phyloP scores from a whole-genome alignment of 2,888 invertebrate species.

The Lithophane semibrunnea region DNA sequence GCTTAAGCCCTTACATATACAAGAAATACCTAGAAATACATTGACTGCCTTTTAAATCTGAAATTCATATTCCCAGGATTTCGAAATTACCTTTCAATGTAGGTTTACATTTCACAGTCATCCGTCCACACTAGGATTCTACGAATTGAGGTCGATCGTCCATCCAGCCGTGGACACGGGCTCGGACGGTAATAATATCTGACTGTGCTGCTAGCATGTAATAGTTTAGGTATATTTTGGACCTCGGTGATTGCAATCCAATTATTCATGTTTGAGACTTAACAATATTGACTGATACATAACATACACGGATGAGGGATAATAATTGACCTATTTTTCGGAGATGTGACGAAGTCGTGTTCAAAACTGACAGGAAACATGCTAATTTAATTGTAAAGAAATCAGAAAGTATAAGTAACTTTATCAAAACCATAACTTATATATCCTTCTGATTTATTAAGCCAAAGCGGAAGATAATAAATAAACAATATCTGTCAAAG shows the following conservation, averaged over 20 bases:
- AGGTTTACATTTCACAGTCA: conserved; percentile 13
- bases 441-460: conserved; percentile 7
- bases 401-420: neutral
- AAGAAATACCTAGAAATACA: neutral
- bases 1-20: neutral
- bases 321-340: neutral
- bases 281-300: neutral
- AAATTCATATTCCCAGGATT: conserved; percentile 1
- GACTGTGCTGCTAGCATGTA: conserved; percentile 9
- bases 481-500: conserved; percentile 22
- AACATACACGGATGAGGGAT: neutral
- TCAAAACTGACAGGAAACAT: neutral
- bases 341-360: neutral
- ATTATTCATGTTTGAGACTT: conserved; percentile 21
- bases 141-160: conserved; percentile 39
- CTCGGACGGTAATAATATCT: conserved; percentile 30
- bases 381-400: neutral
- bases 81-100: conserved; percentile 8
- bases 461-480: conserved; percentile 15
- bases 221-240: conserved; percentile 18
- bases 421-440: conserved; percentile 1
- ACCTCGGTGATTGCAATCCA: conserved; percentile 15
- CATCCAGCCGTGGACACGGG: conserved; percentile 15
- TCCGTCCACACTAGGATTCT: conserved; percentile 20
- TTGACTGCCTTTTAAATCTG: neutral